Conservation (phyloP, 92 coral and sea anemone species). For the Phenganax marumi region DNA sequence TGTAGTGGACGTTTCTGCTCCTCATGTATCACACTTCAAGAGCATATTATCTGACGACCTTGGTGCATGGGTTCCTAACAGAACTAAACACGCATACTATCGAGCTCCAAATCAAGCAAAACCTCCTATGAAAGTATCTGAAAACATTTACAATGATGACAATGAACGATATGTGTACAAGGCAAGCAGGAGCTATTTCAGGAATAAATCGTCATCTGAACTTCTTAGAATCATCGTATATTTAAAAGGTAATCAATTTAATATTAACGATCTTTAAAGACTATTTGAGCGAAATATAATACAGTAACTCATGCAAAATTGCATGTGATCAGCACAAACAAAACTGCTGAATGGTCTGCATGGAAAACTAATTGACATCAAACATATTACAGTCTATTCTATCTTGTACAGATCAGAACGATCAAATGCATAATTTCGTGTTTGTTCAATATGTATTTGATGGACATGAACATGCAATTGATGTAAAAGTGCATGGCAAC, state of each 20-base stretch:
- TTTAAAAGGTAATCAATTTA: conserved; percentile 53
- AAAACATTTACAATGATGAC: conserved; percentile 26
- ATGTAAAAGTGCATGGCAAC: conserved; percentile 48
- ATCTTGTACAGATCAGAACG: conserved; percentile 23
- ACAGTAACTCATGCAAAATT: no score
- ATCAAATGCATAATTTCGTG: conserved; percentile 37
- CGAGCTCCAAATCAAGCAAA: conserved; percentile 19
- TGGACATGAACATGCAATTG: conserved; percentile 37
- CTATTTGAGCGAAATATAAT: background rate
- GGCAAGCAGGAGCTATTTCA: conserved; percentile 39
- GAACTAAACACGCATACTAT: conserved; percentile 42
- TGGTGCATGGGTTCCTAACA: conserved; percentile 47
- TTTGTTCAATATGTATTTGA: conserved; percentile 53
- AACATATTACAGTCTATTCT: no score
- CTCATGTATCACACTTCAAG: conserved; percentile 42
- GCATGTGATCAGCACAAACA: no score
- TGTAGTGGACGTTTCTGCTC: conserved; percentile 40
- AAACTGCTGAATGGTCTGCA: no score
- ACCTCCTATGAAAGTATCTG: conserved; percentile 42
- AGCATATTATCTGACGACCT: conserved; percentile 51
- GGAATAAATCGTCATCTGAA: conserved; percentile 44
- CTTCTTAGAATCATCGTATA: conserved; percentile 41
- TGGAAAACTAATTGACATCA: no score
- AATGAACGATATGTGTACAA: conserved; percentile 21
- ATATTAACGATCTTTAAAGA: background rate